Base-by-base conservation (phyloP, 1,140 invertebrate species). In the Drosophila biarmipes region DNA sequence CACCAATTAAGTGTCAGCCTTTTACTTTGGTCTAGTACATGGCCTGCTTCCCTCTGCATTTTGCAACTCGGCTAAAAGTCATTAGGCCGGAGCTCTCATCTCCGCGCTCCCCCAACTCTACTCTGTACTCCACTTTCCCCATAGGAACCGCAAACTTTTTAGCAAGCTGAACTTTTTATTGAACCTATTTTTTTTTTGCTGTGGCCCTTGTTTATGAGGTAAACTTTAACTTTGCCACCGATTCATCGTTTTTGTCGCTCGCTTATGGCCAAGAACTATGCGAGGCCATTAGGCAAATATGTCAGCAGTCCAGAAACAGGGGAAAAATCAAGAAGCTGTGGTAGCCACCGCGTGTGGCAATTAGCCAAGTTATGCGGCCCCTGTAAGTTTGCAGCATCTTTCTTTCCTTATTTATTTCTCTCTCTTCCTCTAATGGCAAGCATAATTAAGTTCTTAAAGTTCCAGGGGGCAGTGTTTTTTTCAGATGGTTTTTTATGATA, bases 271-370 rank as follows among this genome's bases (percentile, higher is more conserved):
- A 77, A 73, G 79, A 73, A 81, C 73, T 86, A 81, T 80, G 76
- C 48, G 81, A 81, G 81, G 81, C 81, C 81, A 86, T 86, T 86
- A 86, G 82, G 81, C 74, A 87, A 86, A 86, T 86, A 87, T 86
- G 81, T 86, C 81, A 86, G 82, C 80, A 76, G 80, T 49, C 34
- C 63, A 6, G 62, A 55, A 38, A 34, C 24, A 6, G 24, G 35
- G 19, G 42, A 34, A 62, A 62, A 63, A 46, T 35, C 43, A 19
- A 66, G 62, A 66, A 48, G 64, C 64, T 52, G 59, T 34, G 34
- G 40, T 42, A 45, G 57, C 79, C 54, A 62, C 79, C 64, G 77
- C 82, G 78, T 86, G 81, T 86, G 81, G 81, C 82, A 86, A 86
- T 86, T 86, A 87, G 81, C 81, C 84, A 87, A 86, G 78, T 86